Conservation (phyloP, 2,113 vertebrate species). For the Rhinolophus ferrumequinum region DNA sequence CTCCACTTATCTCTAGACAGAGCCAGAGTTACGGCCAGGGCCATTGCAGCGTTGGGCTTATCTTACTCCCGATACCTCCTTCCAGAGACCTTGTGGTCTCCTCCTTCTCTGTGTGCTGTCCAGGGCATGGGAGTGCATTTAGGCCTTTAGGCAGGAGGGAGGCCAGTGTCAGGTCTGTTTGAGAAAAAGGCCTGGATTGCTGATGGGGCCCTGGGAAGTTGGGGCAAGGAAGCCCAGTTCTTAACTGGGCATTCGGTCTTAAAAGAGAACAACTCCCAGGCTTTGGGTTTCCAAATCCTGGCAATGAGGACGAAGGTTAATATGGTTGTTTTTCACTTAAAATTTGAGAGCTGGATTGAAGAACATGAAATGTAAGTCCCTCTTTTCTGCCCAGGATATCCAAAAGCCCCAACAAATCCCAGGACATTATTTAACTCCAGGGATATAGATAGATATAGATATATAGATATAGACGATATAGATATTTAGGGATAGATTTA, state of each 20-base stretch:
- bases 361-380: slow-evolving; percentile 9
- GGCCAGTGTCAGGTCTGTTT: neutral
- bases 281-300: slow-evolving; percentile 43
- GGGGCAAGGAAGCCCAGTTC: slow-evolving; percentile 60
- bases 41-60: neutral
- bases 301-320: neutral
- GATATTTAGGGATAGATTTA: neutral
- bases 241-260: slow-evolving; percentile 8
- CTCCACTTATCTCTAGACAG: slow-evolving; percentile 37
- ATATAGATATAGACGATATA: neutral
- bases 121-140: neutral
- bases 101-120: neutral
- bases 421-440: neutral
- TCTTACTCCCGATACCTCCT: neutral
- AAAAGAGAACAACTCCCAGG: slow-evolving; percentile 56
- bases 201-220: neutral
- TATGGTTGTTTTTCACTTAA: slow-evolving; percentile 6
- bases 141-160: neutral
- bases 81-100: neutral
- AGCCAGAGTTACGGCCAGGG: neutral
- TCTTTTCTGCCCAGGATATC: neutral
- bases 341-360: slow-evolving; percentile 27
- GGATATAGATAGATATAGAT: neutral
- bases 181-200: slow-evolving; percentile 13
- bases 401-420: neutral